phyloP scores from a whole-genome alignment of 1,140 invertebrate genomes.

The Andricus grossulariae region DNA sequence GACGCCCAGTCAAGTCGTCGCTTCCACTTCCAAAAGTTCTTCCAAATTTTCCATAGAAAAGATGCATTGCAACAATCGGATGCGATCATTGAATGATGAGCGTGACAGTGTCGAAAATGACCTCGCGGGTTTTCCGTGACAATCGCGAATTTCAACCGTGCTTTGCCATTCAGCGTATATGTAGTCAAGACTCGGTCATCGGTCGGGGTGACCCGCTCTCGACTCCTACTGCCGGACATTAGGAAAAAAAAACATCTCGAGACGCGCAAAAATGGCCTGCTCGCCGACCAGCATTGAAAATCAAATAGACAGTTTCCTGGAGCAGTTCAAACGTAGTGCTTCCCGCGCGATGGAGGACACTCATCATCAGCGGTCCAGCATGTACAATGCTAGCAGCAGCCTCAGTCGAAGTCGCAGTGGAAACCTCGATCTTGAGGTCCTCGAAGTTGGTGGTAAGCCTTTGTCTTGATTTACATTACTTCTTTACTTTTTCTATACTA shows the following conservation, averaged over 20 bases:
- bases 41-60: background rate
- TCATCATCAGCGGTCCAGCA: slow-evolving; percentile 55
- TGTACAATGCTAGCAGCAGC: slow-evolving; percentile 64
- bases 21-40: slow-evolving; percentile 30
- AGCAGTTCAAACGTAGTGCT: slow-evolving; percentile 86
- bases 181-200: slow-evolving; percentile 12
- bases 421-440: slow-evolving; percentile 70
- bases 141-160: slow-evolving; percentile 13
- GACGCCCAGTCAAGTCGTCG: slow-evolving; percentile 53
- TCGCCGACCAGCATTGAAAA: slow-evolving; percentile 85
- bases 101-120: slow-evolving; percentile 14
- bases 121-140: background rate
- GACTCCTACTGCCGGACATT: slow-evolving; percentile 4
- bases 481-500: too few species aligned
- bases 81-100: slow-evolving; percentile 7
- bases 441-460: slow-evolving; percentile 71
- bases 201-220: slow-evolving; percentile 6
- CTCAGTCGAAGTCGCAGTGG: slow-evolving; percentile 69
- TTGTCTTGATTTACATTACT: background rate
- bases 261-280: slow-evolving; percentile 76
- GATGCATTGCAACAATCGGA: background rate
- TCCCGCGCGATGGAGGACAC: slow-evolving; percentile 83
- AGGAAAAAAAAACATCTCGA: background rate
- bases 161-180: slow-evolving; percentile 3
- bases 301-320: slow-evolving; percentile 88